Evolutionary conservation across 2,113 vertebrate genomes (phyloP).

Genomic region (Nicator chloris): DNA sequence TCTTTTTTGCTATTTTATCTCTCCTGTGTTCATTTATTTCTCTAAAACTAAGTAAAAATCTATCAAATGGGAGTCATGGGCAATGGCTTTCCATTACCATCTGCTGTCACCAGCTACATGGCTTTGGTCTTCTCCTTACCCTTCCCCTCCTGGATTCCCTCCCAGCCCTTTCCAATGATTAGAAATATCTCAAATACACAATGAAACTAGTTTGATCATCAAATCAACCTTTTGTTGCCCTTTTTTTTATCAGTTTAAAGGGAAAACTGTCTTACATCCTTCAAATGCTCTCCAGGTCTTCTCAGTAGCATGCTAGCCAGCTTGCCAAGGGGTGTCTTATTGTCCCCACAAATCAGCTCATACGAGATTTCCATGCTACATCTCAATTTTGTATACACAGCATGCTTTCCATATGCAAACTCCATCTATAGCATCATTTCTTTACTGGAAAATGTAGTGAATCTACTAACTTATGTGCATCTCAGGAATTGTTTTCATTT

Average conservation of each 20-base stretch:
- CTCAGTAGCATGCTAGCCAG: fast-evolving
- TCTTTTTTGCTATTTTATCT: neutral
- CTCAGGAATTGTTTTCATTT: neutral
- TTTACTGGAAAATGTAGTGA: neutral
- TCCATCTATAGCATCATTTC: neutral
- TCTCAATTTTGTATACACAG: neutral
- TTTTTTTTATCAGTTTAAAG: neutral
- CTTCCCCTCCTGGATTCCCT: neutral
- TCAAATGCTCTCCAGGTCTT: neutral
- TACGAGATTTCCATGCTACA: neutral
- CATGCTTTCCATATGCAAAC: neutral
- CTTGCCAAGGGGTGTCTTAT: neutral
- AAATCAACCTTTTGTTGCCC: neutral
- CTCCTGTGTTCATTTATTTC: neutral
- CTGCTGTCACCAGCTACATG: neutral
- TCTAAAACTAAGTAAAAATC: neutral
- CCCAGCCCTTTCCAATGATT: neutral
- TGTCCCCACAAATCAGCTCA: neutral
- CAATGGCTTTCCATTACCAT: neutral
- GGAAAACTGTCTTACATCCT: neutral
- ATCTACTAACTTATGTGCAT: neutral
- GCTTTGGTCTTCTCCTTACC: neutral
- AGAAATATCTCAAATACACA: neutral
- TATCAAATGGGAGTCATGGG: neutral
- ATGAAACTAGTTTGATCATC: neutral